Evolutionary conservation across 2,113 vertebrate species (phyloP).

Genomic region (Cettia cetti): DNA sequence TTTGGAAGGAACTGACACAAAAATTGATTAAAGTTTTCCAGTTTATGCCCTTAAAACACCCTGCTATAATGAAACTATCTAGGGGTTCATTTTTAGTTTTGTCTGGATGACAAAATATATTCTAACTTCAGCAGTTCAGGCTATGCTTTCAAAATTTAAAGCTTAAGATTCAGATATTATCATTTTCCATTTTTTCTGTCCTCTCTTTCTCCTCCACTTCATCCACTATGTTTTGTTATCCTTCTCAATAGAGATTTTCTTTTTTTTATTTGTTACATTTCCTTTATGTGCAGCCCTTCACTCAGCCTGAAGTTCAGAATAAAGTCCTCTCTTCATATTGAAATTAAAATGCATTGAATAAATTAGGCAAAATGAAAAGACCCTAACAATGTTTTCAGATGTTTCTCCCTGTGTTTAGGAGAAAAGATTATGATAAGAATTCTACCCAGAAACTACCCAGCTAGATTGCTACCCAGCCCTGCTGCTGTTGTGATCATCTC

Average conservation of each 20-base stretch:
- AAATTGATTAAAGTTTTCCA: neutral
- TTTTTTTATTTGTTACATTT: slow-evolving; percentile 35
- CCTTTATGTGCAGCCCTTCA: neutral
- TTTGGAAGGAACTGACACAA: neutral
- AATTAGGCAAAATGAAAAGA: slow-evolving; percentile 30
- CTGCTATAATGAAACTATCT: neutral
- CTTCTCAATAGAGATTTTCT: neutral
- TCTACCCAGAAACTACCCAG: neutral
- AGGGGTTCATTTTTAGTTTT: neutral
- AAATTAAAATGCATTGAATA: slow-evolving; percentile 60
- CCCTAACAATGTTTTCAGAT: neutral
- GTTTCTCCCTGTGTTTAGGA: slow-evolving; percentile 12
- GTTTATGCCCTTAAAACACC: neutral
- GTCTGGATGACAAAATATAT: neutral
- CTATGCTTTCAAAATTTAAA: neutral
- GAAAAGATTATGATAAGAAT: slow-evolving; percentile 12
- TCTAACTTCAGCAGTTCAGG: neutral
- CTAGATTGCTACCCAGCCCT: neutral
- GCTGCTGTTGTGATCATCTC: neutral
- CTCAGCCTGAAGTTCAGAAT: slow-evolving; percentile 44
- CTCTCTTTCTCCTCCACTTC: neutral
- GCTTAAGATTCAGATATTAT: neutral
- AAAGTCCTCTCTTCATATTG: slow-evolving; percentile 2
- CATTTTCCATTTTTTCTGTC: neutral
- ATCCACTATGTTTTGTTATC: neutral